A percentile compares a stretch with the other conserved stretches of the same genome.
phyloP scores from a whole-genome alignment of 2,888 invertebrate species.

The Spicauda simplicius region DNA sequence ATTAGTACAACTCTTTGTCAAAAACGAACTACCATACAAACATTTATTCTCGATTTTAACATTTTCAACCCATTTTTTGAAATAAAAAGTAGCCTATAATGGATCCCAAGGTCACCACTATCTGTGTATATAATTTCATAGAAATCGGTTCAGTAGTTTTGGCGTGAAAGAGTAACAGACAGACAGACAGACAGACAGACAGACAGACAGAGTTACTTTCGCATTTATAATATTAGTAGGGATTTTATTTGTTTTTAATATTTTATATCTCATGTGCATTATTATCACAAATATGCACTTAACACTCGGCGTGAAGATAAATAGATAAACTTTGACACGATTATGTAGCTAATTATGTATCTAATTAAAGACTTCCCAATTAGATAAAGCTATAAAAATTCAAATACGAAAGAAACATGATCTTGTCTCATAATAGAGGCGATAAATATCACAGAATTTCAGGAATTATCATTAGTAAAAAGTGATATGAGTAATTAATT shows the following conservation, averaged over 20 bases:
- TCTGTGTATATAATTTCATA: too few relatives aligned
- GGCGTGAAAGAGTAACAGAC: too few relatives aligned
- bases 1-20: too few relatives aligned
- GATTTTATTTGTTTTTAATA: slow-evolving; percentile 4
- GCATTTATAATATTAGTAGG: too few relatives aligned
- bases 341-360: slow-evolving; percentile 30
- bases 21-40: too few relatives aligned
- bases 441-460: slow-evolving; percentile 35
- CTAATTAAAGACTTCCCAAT: slow-evolving; percentile 33
- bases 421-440: slow-evolving; percentile 33
- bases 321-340: slow-evolving; percentile 34
- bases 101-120: too few relatives aligned
- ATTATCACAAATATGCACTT: slow-evolving; percentile 36
- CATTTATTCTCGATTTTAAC: too few relatives aligned
- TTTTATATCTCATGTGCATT: slow-evolving; percentile 10
- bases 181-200: too few relatives aligned
- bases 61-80: too few relatives aligned
- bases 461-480: slow-evolving; percentile 36
- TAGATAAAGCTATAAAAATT: slow-evolving; percentile 36
- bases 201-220: too few relatives aligned
- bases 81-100: too few relatives aligned
- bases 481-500: slow-evolving; percentile 36
- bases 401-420: slow-evolving; percentile 32
- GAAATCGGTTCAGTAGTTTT: too few relatives aligned
- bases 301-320: slow-evolving; percentile 28